These are phyloP conservation scores for Trematomus bernacchii DNA, from an alignment of 2,797 vertebrate genomes.

Conservation along the genomic window DNA sequence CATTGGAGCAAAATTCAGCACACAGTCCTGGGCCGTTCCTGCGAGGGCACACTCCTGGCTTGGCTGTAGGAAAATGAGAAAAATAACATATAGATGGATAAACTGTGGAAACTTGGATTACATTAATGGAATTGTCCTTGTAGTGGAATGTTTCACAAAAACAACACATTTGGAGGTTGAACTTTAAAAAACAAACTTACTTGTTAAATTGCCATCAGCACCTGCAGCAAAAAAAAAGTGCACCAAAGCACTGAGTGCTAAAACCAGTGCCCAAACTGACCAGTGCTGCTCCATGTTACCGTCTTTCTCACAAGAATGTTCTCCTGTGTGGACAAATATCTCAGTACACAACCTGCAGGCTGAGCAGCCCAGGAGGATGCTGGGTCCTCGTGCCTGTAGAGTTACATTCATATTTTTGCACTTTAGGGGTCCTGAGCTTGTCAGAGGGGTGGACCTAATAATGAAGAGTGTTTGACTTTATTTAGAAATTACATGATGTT, in stretches of 20 bases:
- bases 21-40: conserved; percentile 64
- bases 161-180: neutral
- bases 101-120: conserved; percentile 1
- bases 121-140: neutral
- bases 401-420: conserved; percentile 13
- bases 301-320: conserved; percentile 49
- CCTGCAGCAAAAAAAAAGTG: conserved; percentile 43
- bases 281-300: conserved; percentile 67
- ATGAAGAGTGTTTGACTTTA: too few species aligned
- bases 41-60: conserved; percentile 80
- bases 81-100: neutral
- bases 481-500: too few species aligned
- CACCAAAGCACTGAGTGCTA: conserved; percentile 58
- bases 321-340: conserved; percentile 49
- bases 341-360: conserved; percentile 36
- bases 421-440: neutral
- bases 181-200: conserved; percentile 40
- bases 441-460: too few species aligned
- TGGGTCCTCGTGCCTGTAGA: conserved; percentile 68
- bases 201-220: neutral
- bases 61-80: conserved; percentile 66
- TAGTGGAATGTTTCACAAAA: conserved; percentile 1
- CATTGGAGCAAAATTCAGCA: conserved; percentile 73
- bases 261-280: conserved; percentile 48
- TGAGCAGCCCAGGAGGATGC: conserved; percentile 22